Evolutionary conservation across 2,888 invertebrate genomes (phyloP), one percentile per base, ranked within the genome.

Genomic region (Phortica magna): DNA sequence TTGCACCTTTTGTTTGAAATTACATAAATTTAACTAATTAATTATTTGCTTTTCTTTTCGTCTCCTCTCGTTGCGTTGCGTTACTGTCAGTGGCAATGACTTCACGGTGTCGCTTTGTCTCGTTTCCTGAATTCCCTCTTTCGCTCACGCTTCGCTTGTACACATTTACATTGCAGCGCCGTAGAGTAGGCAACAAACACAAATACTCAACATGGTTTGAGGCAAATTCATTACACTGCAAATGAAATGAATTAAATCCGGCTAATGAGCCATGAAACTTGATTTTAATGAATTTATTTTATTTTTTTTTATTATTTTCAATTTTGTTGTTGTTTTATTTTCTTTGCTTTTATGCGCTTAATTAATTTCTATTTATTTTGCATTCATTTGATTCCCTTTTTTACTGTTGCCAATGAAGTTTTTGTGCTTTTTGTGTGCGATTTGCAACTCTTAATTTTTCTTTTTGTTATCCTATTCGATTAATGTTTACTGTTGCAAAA

Each of bases 271-370:
- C 57, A 57, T 57, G 19, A n/a, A 57, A 57, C 17, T 17, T 57
- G n/a, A 48, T 57, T 57, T 57, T 57, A 57, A 57, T 57, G 57
- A 57, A n/a, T 57, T 57, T 57, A 9, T 65, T 65, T 65, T 67
- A 2, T 42, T 67, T 67, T 42, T 14, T 41, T 67, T 9, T 48
- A n/a, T n/a, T n/a, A n/a, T 48, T 48, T 48, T 48, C 7, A 9
- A 48, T 14, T 48, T 48, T 48, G 48, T 48, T 14, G 9, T 9
- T 48, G 10, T 48, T 9, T 48, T 14, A n/a, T n/a, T 48, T 9
- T 48, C 14, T 48, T 9, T 48, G 10, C 14, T 14, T 48, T 48
- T 12, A 48, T 48, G 48, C 48, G 48, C 48, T 48, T 48, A 48
- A 48, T 48, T 48, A 48, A 48, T 48, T 48, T 48, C 48, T 48